These are phyloP conservation scores for Hyphantria cunea DNA, from an alignment of 1,140 invertebrate species.

Conservation along the genomic window DNA sequence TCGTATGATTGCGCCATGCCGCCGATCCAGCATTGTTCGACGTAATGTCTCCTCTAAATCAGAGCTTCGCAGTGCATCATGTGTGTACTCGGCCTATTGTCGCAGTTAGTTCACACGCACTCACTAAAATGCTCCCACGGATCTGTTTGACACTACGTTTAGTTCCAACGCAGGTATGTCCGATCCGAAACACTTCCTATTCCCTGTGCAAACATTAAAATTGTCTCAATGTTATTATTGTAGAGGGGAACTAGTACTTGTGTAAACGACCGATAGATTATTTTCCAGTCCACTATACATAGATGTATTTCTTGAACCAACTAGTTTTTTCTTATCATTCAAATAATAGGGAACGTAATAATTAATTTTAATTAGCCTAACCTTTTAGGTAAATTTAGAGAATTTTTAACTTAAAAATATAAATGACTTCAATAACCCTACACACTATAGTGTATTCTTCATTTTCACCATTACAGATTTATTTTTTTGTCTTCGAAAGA, in stretches of 20 bases:
- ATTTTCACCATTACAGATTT: no score
- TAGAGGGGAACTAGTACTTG: not conserved
- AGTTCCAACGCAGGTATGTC: conserved; percentile 43
- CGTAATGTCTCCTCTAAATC: conserved; percentile 72
- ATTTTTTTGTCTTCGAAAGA: no score
- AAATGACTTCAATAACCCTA: no score
- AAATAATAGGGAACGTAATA: no score
- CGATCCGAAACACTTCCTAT: conserved; percentile 44
- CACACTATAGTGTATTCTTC: no score
- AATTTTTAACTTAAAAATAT: no score
- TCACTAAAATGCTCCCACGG: conserved; percentile 60
- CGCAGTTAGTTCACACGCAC: conserved; percentile 64
- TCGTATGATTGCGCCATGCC: conserved; percentile 57
- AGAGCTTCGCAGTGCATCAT: conserved; percentile 54
- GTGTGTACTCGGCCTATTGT: conserved; percentile 64
- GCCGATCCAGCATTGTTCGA: conserved; percentile 62
- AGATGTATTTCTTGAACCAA: no score
- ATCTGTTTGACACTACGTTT: conserved; percentile 29
- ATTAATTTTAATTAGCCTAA: no score
- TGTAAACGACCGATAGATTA: no score
- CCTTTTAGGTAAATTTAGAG: no score
- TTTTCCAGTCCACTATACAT: no score
- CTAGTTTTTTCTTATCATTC: no score
- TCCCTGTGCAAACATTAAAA: conserved; percentile 3
- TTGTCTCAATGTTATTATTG: conserved; percentile 14